These are phyloP conservation scores for Oceanodroma leucorhoa DNA, from an alignment of 2,797 vertebrate species.

Conservation along the genomic window DNA sequence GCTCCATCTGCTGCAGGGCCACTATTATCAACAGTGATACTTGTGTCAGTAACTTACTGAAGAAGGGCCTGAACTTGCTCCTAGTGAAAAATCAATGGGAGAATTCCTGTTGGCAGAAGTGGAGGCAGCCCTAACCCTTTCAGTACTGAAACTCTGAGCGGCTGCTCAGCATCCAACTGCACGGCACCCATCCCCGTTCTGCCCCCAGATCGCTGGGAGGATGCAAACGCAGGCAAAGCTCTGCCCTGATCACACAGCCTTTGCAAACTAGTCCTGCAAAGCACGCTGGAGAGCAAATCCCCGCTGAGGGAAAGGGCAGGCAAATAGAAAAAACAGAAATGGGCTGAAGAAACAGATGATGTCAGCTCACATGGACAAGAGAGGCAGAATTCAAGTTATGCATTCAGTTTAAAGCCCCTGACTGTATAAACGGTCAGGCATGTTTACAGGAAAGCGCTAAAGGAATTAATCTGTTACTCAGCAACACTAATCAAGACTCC, in stretches of 20 bases:
- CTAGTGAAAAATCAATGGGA: constrained; percentile 41
- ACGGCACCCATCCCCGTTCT: rapidly evolving
- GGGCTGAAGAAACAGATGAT: neutral
- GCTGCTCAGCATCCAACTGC: neutral
- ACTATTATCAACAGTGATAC: constrained; percentile 56
- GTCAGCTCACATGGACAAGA: neutral
- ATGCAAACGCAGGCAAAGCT: neutral
- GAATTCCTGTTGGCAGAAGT: neutral
- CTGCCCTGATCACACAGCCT: neutral
- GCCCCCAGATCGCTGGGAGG: neutral
- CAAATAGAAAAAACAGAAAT: neutral
- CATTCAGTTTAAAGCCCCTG: neutral
- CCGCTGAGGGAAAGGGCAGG: neutral
- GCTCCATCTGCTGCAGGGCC: constrained; percentile 68
- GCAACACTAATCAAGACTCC: constrained; percentile 65
- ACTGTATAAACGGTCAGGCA: constrained; percentile 8
- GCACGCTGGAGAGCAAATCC: neutral
- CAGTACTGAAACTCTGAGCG: neutral
- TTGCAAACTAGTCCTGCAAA: neutral
- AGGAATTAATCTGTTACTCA: constrained; percentile 69
- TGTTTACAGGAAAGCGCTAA: constrained; percentile 35
- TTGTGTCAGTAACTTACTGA: constrained; percentile 62
- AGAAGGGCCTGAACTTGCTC: constrained; percentile 57
- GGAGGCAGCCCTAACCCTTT: constrained; percentile 39
- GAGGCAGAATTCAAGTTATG: constrained; percentile 8